phyloP scores from a whole-genome alignment of 2,797 vertebrate species.

The Cryptoblepharus egeriae region DNA sequence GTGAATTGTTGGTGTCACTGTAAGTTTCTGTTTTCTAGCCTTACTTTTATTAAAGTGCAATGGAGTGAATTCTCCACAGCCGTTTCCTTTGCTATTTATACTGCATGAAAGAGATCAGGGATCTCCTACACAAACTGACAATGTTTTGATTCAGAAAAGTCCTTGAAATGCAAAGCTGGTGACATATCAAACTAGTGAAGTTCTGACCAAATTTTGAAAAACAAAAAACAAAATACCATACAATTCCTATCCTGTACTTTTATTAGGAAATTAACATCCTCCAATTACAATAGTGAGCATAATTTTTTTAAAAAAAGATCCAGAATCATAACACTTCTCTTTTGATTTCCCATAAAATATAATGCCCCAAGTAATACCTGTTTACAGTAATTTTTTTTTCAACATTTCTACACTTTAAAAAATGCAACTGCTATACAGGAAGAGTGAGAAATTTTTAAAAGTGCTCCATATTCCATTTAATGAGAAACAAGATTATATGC shows the following conservation, averaged over 20 bases:
- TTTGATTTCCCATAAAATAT: slow-evolving; percentile 66
- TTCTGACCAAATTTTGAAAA: slow-evolving; percentile 54
- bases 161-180: neutral
- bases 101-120: neutral
- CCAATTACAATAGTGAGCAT: slow-evolving; percentile 66
- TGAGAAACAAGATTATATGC: slow-evolving; percentile 41
- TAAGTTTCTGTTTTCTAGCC: neutral
- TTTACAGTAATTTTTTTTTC: slow-evolving; percentile 45
- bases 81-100: neutral
- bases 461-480: slow-evolving; percentile 28
- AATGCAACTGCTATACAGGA: slow-evolving; percentile 41
- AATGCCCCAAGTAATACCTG: slow-evolving; percentile 68
- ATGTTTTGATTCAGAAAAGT: neutral
- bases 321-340: slow-evolving; percentile 57
- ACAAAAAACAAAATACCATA: slow-evolving; percentile 28
- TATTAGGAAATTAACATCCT: slow-evolving; percentile 75
- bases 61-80: neutral
- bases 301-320: slow-evolving; percentile 53
- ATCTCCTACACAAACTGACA: neutral
- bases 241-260: slow-evolving; percentile 64
- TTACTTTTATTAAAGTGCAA: neutral
- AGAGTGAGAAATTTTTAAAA: slow-evolving; percentile 40
- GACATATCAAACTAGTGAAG: slow-evolving; percentile 10
- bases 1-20: neutral
- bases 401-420: slow-evolving; percentile 46